Base-by-base conservation (phyloP, 2,113 vertebrate genomes). In the Phoxinus phoxinus region DNA sequence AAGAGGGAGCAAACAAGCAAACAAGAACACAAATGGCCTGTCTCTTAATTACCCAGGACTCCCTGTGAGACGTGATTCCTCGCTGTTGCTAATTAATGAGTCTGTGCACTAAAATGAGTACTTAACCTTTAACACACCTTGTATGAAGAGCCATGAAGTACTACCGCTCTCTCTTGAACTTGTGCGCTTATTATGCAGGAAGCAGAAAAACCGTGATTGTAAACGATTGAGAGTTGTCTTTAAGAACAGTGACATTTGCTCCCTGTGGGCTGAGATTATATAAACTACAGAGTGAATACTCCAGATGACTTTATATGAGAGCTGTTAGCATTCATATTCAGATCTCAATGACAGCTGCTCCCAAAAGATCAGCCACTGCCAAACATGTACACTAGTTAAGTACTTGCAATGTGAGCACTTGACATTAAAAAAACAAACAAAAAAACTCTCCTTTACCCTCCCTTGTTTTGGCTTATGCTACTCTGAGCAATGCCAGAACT, bases 111-210 rank as follows among this genome's bases (percentile, higher is more conserved):
- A 6, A 81, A 65, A 3, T 46, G 21, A 81, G 2, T 3, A 7
- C 59, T 65, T 65, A 65, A 81, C 77, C 78, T 81, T 81, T 46
- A 81, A 6, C 76, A 37, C 37, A n/a, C 71, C 5, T 73, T 4
- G 15, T 41, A 32, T 59, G 21, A 79, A 59, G 32, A 59, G 41
- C 10, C 21, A 77, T 30, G 25, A 11, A 48, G 32, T 37, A 23
- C 7, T 4, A 3, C 23, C 12, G 30, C 25, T 53, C 0, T 4
- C 17, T 12, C 27, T 30, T 4, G 12, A 76, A 56, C 27, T 12
- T 1, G 3, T 46, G 19, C 17, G 27, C 3, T 53, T 51, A 32
- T 8, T 76, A 17, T 53, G 3, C 8, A 11, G 73, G 13, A 53
- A 32, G 17, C 13, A 2, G 25, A 53, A 30, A 51, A 56, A 53